Evolutionary conservation across 2,113 vertebrate genomes (phyloP).

Genomic region (Pitta sordida): DNA sequence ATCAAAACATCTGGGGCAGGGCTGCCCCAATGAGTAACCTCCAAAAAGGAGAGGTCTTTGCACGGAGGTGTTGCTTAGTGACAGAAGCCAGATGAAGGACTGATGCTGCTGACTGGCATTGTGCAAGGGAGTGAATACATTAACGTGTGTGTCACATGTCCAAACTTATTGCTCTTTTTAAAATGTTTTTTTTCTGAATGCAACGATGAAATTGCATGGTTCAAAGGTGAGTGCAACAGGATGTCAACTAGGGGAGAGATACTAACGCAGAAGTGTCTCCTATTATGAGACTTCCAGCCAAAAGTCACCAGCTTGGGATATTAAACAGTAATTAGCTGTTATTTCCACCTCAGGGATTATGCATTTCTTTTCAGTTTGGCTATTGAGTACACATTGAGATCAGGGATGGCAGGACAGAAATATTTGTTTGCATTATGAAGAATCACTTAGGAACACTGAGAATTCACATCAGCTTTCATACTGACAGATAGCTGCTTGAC

Average conservation of each 20-base stretch:
- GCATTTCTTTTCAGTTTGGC: neutral
- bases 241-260: neutral
- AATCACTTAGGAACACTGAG: neutral
- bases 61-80: neutral
- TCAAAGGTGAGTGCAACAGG: neutral
- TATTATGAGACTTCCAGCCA: neutral
- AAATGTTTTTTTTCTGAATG: neutral
- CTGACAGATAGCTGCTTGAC: neutral
- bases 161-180: neutral
- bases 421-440: neutral
- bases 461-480: neutral
- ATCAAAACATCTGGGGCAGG: neutral
- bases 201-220: neutral
- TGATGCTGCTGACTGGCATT: neutral
- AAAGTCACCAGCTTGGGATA: neutral
- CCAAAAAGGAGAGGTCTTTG: neutral
- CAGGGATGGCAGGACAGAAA: neutral
- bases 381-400: neutral
- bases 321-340: neutral
- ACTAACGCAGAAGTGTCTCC: neutral
- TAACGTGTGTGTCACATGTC: neutral
- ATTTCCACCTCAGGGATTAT: neutral
- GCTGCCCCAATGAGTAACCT: neutral
- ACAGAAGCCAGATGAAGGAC: neutral
- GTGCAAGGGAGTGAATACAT: fast-evolving